phyloP scores from a whole-genome alignment of 2,113 vertebrate species.

The human (Homo sapiens) region DNA sequence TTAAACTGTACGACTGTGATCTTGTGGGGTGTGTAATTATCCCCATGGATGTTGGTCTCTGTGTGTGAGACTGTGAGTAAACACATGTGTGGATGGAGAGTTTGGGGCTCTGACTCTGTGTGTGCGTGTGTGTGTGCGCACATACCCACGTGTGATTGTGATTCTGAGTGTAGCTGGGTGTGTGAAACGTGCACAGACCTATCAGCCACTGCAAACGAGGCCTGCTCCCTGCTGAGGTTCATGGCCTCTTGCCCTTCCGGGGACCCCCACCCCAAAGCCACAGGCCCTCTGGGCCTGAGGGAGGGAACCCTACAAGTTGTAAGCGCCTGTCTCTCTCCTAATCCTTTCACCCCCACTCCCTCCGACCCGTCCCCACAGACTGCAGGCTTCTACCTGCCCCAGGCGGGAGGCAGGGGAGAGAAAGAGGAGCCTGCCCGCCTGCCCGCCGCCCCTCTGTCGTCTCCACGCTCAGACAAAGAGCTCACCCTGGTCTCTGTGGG shows the following conservation, averaged over 20 bases:
- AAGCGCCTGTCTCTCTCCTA: constrained; percentile 72
- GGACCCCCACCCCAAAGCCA: constrained; percentile 73
- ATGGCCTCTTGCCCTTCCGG: constrained; percentile 76
- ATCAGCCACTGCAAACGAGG: not conserved
- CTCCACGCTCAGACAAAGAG: constrained; percentile 69
- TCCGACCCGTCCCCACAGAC: constrained; percentile 78
- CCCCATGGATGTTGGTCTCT: constrained; percentile 20
- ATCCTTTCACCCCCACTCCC: constrained; percentile 74
- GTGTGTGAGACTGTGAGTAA: constrained; percentile 1
- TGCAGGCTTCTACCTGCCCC: constrained; percentile 83
- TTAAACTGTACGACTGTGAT: not conserved
- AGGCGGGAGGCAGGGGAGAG: constrained; percentile 63
- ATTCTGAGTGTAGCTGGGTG: not conserved
- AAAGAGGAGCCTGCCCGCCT: constrained; percentile 63
- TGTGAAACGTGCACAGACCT: not conserved
- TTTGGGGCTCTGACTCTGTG: not conserved
- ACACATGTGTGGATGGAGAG: not conserved
- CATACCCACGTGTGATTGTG: not conserved
- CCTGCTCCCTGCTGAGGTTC: constrained; percentile 9
- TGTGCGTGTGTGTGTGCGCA: not conserved
- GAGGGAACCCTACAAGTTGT: constrained; percentile 58
- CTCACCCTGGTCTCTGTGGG: constrained; percentile 78
- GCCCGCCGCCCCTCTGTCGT: constrained; percentile 74
- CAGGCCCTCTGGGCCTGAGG: constrained; percentile 61
- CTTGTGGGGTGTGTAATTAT: constrained; percentile 3